Evolutionary conservation across 2,888 invertebrate genomes (phyloP).

Genomic region (Aromia moschata): DNA sequence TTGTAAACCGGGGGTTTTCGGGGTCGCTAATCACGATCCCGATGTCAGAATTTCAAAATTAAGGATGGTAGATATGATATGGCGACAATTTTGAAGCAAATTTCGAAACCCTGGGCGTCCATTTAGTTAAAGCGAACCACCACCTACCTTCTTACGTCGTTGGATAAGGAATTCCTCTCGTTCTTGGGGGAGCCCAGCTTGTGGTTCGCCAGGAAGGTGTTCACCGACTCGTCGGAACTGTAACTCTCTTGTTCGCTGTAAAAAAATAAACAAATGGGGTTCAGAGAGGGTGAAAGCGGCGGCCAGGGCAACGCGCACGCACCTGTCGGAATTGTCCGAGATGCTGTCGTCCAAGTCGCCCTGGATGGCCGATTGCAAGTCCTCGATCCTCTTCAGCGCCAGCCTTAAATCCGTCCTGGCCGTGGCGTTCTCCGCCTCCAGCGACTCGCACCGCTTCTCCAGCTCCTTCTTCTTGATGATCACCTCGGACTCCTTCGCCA

Average conservation of each 20-base stretch:
- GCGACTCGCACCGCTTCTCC: slow-evolving; percentile 76
- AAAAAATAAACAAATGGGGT: slow-evolving; percentile 37
- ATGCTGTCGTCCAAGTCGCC: slow-evolving; percentile 79
- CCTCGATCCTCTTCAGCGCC: slow-evolving; percentile 89
- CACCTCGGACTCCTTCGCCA: slow-evolving; percentile 80
- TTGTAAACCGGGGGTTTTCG: no score
- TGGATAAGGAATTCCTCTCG: slow-evolving; percentile 38
- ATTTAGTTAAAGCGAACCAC: no score
- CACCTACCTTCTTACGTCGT: slow-evolving; percentile 47
- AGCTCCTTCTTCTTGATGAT: slow-evolving; percentile 77
- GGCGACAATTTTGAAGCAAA: no score
- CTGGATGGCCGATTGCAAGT: slow-evolving; percentile 91
- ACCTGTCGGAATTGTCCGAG: slow-evolving; percentile 76
- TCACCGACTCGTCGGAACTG: slow-evolving; percentile 73
- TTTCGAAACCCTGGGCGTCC: no score
- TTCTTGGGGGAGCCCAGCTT: slow-evolving; percentile 60
- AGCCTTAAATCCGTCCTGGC: slow-evolving; percentile 84
- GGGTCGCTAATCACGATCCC: no score
- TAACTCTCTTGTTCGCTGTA: slow-evolving; percentile 72
- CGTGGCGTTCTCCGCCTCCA: slow-evolving; percentile 76
- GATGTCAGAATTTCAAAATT: no score
- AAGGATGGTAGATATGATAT: no score
- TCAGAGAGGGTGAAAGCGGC: background rate
- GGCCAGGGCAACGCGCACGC: slow-evolving; percentile 35
- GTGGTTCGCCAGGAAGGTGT: slow-evolving; percentile 71